phyloP scores from a whole-genome alignment of 1,140 invertebrate species.

The Coenobita brevimanus region DNA sequence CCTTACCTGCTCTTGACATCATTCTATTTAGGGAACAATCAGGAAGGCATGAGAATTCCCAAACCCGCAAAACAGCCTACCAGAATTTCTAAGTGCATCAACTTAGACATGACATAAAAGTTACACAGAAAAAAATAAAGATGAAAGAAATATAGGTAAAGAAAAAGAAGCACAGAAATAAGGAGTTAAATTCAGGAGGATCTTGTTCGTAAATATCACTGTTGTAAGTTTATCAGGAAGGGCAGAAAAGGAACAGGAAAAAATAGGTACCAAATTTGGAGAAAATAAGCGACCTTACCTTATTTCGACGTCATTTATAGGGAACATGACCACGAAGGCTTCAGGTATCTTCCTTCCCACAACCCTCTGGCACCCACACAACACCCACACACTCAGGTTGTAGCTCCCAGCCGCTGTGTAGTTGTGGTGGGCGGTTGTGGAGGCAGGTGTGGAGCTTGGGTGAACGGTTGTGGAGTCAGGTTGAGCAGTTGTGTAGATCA shows the following conservation, averaged over 20 bases:
- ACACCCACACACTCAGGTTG: conserved; percentile 10
- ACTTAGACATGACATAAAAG: no score
- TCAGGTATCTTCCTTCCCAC: neutral
- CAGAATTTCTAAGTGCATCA: no score
- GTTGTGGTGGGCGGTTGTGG: conserved; percentile 24
- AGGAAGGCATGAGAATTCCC: no score
- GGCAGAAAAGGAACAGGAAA: neutral
- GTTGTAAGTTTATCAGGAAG: no score
- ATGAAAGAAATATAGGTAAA: no score
- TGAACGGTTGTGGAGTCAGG: neutral
- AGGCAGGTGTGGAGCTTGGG: neutral
- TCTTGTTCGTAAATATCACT: no score
- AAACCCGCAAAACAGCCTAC: no score
- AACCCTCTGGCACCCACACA: neutral
- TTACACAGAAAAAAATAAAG: no score
- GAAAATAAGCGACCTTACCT: conserved; percentile 2
- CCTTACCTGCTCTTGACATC: no score
- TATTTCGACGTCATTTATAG: conserved; percentile 17
- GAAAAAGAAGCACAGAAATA: no score
- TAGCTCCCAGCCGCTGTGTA: conserved; percentile 5
- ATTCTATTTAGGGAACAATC: no score
- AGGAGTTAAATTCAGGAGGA: no score
- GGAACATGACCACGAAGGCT: conserved; percentile 17
- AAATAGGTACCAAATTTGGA: neutral
- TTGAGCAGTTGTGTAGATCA: neutral